Percentiles rank a stretch among this genome's conserved stretches.
These are phyloP conservation scores for Phataginus tricuspis DNA, from an alignment of 2,797 vertebrate species.

Conservation along the genomic window DNA sequence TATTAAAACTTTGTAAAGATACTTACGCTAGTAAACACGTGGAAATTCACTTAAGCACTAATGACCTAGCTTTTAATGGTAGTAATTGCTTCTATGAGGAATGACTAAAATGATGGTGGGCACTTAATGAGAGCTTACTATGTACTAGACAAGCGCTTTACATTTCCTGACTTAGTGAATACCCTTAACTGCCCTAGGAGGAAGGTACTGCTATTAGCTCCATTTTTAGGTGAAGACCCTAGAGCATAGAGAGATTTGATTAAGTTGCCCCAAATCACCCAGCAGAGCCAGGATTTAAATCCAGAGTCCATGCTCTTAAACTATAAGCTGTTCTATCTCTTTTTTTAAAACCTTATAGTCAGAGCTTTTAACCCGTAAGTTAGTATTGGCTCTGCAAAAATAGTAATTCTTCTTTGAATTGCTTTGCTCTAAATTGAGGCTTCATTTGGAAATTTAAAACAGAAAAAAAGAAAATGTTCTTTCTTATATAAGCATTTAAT, in stretches of 20 bases:
- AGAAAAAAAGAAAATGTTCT: not conserved
- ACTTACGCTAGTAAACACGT: not conserved
- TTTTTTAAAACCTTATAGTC: not conserved
- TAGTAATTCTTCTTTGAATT: not conserved
- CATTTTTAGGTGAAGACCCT: not conserved
- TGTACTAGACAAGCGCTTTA: not conserved
- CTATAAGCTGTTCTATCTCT: not conserved
- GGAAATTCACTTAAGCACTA: not conserved
- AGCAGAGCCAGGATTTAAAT: constrained; percentile 10
- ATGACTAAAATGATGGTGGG: not conserved
- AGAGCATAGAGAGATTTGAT: not conserved
- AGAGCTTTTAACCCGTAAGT: not conserved
- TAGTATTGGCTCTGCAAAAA: not conserved
- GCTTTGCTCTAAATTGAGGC: not conserved
- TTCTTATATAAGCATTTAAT: not conserved
- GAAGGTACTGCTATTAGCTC: not conserved
- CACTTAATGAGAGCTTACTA: not conserved
- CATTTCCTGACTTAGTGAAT: not conserved
- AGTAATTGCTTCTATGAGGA: not conserved
- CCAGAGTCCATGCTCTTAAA: not conserved
- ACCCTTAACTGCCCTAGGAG: not conserved
- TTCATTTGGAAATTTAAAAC: constrained; percentile 20
- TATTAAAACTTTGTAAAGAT: not conserved
- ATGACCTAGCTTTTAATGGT: not conserved
- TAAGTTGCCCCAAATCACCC: not conserved